Conservation (phyloP, 2,113 vertebrate species). For the Indicator maculatus region DNA sequence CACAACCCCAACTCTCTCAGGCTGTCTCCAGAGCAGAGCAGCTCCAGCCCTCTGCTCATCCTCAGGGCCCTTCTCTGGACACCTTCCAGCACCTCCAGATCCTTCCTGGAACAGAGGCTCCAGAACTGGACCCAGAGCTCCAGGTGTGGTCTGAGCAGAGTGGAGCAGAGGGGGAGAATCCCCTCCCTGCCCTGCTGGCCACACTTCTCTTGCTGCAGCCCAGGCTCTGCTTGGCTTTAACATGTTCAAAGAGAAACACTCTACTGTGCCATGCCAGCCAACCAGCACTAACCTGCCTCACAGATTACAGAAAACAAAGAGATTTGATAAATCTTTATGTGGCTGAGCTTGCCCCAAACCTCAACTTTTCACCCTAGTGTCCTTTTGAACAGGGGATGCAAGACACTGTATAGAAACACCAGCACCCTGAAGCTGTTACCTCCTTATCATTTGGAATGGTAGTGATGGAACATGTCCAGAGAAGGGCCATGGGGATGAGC, state of each 20-base stretch:
- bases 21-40: too few species aligned
- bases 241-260: neutral
- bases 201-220: too few species aligned
- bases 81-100: too few species aligned
- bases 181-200: too few species aligned
- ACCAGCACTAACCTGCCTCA: neutral
- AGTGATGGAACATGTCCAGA: neutral
- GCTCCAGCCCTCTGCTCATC: too few species aligned
- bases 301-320: conserved; percentile 1
- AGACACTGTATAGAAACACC: neutral
- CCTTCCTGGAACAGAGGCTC: too few species aligned
- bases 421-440: neutral
- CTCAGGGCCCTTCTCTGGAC: too few species aligned
- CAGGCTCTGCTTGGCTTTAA: neutral
- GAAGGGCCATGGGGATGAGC: too few species aligned
- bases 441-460: neutral
- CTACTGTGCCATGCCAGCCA: neutral
- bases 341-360: neutral
- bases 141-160: too few species aligned
- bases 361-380: neutral
- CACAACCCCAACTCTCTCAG: too few species aligned
- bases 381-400: neutral
- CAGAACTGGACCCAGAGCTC: too few species aligned
- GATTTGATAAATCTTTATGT: neutral
- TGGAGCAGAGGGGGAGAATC: too few species aligned